Percentiles rank a stretch among this genome's conserved stretches.
Conservation (phyloP, 2,113 vertebrate species). For the Tautogolabrus adspersus region DNA sequence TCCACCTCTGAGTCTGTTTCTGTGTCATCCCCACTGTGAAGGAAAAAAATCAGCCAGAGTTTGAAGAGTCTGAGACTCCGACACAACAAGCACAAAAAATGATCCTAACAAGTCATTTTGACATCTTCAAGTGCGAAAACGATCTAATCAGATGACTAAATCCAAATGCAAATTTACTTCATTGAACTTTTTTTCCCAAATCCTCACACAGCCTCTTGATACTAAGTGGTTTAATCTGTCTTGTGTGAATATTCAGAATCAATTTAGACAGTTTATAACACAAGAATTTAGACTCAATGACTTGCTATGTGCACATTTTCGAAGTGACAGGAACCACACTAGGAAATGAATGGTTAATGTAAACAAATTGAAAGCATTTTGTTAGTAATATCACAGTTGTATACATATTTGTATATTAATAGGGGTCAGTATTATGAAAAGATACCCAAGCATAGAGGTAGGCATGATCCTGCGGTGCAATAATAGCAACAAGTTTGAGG, state of each 20-base stretch:
- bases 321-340: constrained; percentile 10
- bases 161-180: not conserved
- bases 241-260: constrained; percentile 4
- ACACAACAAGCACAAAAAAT: not conserved
- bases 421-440: constrained; percentile 38
- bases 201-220: not conserved
- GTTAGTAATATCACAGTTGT: constrained; percentile 36
- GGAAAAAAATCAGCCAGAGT: constrained; percentile 36
- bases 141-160: not conserved
- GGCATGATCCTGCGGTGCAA: constrained; percentile 21
- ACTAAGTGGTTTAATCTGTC: not conserved
- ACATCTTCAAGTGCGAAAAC: not conserved
- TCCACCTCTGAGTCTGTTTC: constrained; percentile 96
- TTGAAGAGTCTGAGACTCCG: not conserved
- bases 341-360: constrained; percentile 28
- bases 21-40: constrained; percentile 89
- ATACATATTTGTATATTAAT: constrained; percentile 7
- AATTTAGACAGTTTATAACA: not conserved
- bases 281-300: constrained; percentile 13
- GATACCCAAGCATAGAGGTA: constrained; percentile 15
- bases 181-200: not conserved
- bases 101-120: constrained; percentile 6
- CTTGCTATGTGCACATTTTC: constrained; percentile 32
- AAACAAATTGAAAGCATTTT: constrained; percentile 5
- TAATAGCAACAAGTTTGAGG: constrained; percentile 27